Evolutionary conservation across 1,140 invertebrate genomes (phyloP), one percentile per base, ranked within the genome.

Genomic region (Bombus polaris): DNA sequence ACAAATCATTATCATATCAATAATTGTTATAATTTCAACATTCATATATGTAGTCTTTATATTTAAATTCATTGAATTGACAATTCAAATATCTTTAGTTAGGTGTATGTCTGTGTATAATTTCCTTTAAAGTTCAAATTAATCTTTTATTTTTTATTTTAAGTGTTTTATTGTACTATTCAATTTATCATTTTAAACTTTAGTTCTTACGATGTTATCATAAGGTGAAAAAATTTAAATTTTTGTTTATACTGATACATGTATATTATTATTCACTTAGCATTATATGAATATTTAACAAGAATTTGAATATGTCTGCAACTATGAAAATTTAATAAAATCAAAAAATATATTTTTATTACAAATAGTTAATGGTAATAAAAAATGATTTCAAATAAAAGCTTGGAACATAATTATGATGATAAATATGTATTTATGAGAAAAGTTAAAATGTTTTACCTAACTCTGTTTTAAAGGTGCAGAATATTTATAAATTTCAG

Each of bases 401-500:
- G 59, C 59, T 85, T 79, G 57, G 57, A 35, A 78, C 1, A 32
- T 10, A 37, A 68, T 25, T 35, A 68, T 53, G 5, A 9, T 22
- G 12, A 35, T 35, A 66, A 71, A 39, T 42, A 10, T 28, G 25
- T 9, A 71, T 32, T 42, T 25, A 32, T 8, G 3, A 47, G 37
- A 28, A 62, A 57, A 53, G 12, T 18, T 32, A 5, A 70, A 32
- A 37, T 22, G 22, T 25, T 28, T n/a, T 66, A 35, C 4, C 76
- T 72, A 72, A 71, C 57, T 80, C 70, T 66, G 78, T 74, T 85
- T 62, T 35, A 1, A 68, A 79, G 32, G 25, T 47, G 37, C 22
- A 35, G 18, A 68, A 53, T 71, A 70, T 28, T 75, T 70, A 44
- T 70, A 9, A 39, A 44, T 25, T 47, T 18, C 9, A 57, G 22